Base-by-base conservation (phyloP, 2,113 vertebrate species). In the Pipra filicauda region DNA sequence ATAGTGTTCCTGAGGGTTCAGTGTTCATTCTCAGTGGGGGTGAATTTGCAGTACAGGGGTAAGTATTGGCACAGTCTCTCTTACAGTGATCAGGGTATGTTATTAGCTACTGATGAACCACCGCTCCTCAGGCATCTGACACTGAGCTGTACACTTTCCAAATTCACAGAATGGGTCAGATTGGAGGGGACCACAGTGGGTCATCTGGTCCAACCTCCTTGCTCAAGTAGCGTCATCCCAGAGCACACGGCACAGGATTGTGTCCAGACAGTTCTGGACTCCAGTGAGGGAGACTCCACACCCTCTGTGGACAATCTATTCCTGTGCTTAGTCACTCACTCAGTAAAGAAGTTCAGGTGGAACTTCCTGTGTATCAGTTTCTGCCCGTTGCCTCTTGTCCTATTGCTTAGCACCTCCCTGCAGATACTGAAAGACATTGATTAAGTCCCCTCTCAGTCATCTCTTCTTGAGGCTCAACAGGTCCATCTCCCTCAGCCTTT, bases 11-110 rank as follows among this genome's bases (percentile, higher is more conserved):
- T 52, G 54, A 72, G 26, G 35, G 65, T 85, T 74, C 70, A 62
- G 91, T 73, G 67, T 54, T 97, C 27, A 17, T 95, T 89, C 49
- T 26, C 59, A 69, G 79, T 54, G 66, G 54, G 71, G 69, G 72
- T 76, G 41, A 74, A 72, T 57, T 95, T 94, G 85, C 76, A 81
- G 89, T 72, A 75, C 85, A 80, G 44, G 54, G 33, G 57, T 67
- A 75, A 51, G 43, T 8, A 4, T 41, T 84, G 66, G 8, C 49
- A 7, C 17, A 3, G 89, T 80, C 39, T 93, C 87, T 85, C 41
- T 57, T 24, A 2, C 37, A 41, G 3, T 7, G 27, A 64, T 85
- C 49, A 27, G 9, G 16, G 62, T 64, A 26, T 64, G 26, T 76
- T 67, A 39, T 72, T 94, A 83, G 62, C 69, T 74, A 15, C 23